Base-by-base conservation (phyloP, 1,140 invertebrate genomes). In the Anoplolepis gracilipes region DNA sequence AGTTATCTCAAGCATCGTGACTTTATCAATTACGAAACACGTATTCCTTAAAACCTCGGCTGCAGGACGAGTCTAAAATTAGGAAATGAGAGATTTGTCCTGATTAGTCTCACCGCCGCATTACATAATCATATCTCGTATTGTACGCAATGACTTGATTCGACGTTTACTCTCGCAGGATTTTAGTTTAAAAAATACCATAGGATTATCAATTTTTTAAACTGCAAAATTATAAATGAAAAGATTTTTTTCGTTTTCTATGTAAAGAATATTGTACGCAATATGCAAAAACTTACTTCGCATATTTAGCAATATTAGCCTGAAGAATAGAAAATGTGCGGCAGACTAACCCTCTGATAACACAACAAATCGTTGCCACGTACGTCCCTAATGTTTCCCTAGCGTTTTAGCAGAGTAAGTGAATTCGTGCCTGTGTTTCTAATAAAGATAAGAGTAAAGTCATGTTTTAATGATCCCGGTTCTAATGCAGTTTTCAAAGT, bases 21-120 rank as follows among this genome's bases (percentile, higher is more conserved):
- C 36, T 39, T 42, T 11, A 59, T 28, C 73, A 72, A 82, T 82
- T 72, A 33, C 36, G n/a, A 73, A 25, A 53, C 25, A 62, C 25
- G 55, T 69, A n/a, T 46, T 36, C 62, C 25, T 46, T 67, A 33
- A 19, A 10, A 33, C 13, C 39, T 53, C 22, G 30, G 30, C 4
- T 78, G 13, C 28, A 8, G 25, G 6, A 55, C n/a, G 4, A 2
- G 13, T 67, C 1, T 30, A 6, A 36, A 78, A 65, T 65, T 65
- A 65, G 7, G n/a, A 79, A 39, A 5, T 36, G 42, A 33, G 61
- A 67, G 1, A 36, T 46, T 46, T 36, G 39, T 36, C 13, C 49
- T 19, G 30, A 39, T 36, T 69, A 79, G 33, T 22, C 6, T 53
- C 13, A n/a, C 1, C n/a, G 10, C 30, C 33, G n/a, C n/a, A n/a